Conservation (phyloP, 2,797 vertebrate genomes). For the Iguana delicatissima region DNA sequence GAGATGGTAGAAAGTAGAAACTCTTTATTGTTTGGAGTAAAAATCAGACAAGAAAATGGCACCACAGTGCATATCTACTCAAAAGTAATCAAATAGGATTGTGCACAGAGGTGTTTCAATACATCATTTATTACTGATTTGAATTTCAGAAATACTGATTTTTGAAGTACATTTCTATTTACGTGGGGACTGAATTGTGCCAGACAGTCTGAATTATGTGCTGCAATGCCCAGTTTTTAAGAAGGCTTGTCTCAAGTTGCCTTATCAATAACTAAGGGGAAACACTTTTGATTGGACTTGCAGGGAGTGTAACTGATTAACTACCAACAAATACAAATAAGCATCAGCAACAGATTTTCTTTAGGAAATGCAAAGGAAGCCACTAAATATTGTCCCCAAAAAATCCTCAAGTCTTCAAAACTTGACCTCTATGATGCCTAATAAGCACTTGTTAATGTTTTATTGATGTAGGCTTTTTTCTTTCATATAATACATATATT, state of each 20-base stretch:
- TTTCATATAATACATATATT: neutral
- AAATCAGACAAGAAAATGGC: neutral
- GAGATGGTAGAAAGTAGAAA: neutral
- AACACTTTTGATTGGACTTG: neutral
- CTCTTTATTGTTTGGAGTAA: neutral
- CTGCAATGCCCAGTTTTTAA: neutral
- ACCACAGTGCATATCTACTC: neutral
- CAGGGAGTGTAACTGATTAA: neutral
- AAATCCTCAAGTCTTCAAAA: neutral
- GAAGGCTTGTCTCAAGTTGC: neutral
- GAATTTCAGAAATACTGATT: neutral
- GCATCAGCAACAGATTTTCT: neutral
- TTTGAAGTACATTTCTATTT: neutral
- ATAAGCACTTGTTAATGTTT: conserved; percentile 4
- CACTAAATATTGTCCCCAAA: neutral
- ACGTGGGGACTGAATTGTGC: neutral
- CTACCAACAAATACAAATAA: neutral
- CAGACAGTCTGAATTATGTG: neutral
- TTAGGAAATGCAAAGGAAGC: neutral
- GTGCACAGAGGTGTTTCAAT: neutral
- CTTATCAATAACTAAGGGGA: neutral
- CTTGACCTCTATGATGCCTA: neutral
- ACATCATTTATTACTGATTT: neutral
- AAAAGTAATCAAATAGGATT: neutral
- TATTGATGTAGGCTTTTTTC: neutral